Conservation (phyloP, 2,888 invertebrate species). For the Bibio marci region DNA sequence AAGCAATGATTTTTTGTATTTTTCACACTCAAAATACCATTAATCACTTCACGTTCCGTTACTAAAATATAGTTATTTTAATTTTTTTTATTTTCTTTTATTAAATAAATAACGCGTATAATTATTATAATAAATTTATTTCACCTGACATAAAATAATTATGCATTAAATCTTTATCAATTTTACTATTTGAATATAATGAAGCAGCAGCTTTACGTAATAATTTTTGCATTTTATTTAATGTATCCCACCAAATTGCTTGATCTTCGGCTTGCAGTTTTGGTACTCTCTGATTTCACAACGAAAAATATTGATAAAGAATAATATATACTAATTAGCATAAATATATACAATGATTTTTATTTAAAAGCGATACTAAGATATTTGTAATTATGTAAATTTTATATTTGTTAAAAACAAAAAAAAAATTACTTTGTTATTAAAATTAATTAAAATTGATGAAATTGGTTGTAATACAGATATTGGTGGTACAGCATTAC, state of each 20-base stretch:
- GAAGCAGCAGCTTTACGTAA: constrained; percentile 81
- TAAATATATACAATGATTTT: not conserved
- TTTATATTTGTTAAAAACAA: not conserved
- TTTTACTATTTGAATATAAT: constrained; percentile 65
- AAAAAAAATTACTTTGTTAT: constrained; percentile 65
- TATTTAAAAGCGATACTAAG: not conserved
- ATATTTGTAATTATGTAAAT: not conserved
- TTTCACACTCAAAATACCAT: constrained; percentile 81
- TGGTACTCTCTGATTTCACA: constrained; percentile 72
- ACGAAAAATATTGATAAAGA: no score
- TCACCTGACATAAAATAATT: constrained; percentile 98
- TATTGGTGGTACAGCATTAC: constrained; percentile 88
- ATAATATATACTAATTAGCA: not conserved
- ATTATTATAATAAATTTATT: constrained; percentile 3
- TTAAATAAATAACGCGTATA: no score
- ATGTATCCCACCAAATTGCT: constrained; percentile 94
- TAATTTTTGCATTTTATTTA: constrained; percentile 87
- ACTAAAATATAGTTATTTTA: constrained; percentile 39
- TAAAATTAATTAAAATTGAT: constrained; percentile 90
- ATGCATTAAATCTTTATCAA: constrained; percentile 86
- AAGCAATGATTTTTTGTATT: constrained; percentile 91
- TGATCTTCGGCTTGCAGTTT: constrained; percentile 94
- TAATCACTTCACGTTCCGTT: constrained; percentile 94
- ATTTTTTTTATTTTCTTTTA: not conserved
- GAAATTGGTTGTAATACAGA: constrained; percentile 94